These are phyloP conservation scores for Poecilia picta DNA, from an alignment of 2,797 vertebrate genomes.

Conservation along the genomic window DNA sequence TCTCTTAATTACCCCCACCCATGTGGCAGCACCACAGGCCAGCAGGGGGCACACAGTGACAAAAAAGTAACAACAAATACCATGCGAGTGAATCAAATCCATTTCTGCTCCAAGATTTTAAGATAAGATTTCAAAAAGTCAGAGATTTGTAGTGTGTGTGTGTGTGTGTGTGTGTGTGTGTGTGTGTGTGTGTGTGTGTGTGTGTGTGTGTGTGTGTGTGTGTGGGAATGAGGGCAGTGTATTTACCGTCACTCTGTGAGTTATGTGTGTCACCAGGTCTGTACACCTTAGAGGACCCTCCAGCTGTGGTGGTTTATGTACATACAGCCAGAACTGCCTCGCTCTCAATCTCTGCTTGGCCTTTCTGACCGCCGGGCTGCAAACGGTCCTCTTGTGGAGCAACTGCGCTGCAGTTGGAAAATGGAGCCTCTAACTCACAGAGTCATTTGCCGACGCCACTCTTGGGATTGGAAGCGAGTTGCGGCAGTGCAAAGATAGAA, in stretches of 20 bases:
- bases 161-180: constrained; percentile 45
- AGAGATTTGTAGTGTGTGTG: constrained; percentile 38
- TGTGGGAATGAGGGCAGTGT: constrained; percentile 38
- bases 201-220: constrained; percentile 47
- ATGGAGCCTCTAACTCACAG: constrained; percentile 88
- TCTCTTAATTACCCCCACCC: constrained; percentile 91
- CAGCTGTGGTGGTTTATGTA: constrained; percentile 69
- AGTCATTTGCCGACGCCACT: constrained; percentile 81
- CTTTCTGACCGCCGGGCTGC: constrained; percentile 58
- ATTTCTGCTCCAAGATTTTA: constrained; percentile 24
- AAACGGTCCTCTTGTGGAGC: constrained; percentile 80
- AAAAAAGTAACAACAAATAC: constrained; percentile 25
- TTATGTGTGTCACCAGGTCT: constrained; percentile 58
- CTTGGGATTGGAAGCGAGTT: constrained; percentile 81
- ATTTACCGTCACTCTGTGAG: constrained; percentile 52
- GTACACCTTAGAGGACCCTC: constrained; percentile 58
- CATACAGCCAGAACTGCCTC: constrained; percentile 63
- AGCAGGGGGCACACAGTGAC: constrained; percentile 76
- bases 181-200: constrained; percentile 46
- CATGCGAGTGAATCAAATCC: constrained; percentile 17
- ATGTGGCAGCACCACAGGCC: constrained; percentile 71
- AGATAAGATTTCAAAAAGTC: constrained; percentile 21
- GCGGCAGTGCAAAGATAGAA: constrained; percentile 79
- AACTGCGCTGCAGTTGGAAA: constrained; percentile 81
- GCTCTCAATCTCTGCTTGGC: constrained; percentile 68